phyloP scores from a whole-genome alignment of 1,140 invertebrate species.

The Penaeus chinensis region DNA sequence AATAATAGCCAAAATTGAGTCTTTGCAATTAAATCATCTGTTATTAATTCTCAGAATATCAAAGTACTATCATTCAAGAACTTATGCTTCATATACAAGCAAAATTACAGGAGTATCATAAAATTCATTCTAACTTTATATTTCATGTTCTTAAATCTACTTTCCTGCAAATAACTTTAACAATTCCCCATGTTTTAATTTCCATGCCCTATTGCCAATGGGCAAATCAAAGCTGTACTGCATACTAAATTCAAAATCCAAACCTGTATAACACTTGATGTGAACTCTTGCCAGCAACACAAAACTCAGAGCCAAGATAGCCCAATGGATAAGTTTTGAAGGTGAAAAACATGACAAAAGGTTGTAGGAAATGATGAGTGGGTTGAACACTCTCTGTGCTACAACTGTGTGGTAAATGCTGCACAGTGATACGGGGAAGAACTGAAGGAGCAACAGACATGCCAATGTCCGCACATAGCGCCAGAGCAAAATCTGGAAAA shows the following conservation, averaged over 20 bases:
- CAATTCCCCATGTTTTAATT: too few relatives aligned
- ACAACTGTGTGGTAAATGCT: constrained; percentile 35
- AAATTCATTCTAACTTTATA: too few relatives aligned
- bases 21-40: neutral
- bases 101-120: too few relatives aligned
- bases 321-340: constrained; percentile 13
- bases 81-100: too few relatives aligned
- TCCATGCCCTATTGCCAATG: too few relatives aligned
- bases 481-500: constrained; percentile 35
- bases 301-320: constrained; percentile 11
- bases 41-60: neutral
- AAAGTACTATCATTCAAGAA: neutral
- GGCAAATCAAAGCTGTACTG: too few relatives aligned
- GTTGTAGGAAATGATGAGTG: constrained; percentile 13
- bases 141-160: too few relatives aligned
- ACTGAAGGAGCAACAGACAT: constrained; percentile 21
- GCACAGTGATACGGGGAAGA: constrained; percentile 24
- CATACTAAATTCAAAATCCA: neutral
- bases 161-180: too few relatives aligned
- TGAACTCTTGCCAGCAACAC: constrained; percentile 26
- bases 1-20: neutral
- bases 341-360: neutral
- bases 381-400: constrained; percentile 17
- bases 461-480: constrained; percentile 32
- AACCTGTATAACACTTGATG: constrained; percentile 35